phyloP scores from a whole-genome alignment of 2,888 invertebrate species.

The Oligia latruncula region DNA sequence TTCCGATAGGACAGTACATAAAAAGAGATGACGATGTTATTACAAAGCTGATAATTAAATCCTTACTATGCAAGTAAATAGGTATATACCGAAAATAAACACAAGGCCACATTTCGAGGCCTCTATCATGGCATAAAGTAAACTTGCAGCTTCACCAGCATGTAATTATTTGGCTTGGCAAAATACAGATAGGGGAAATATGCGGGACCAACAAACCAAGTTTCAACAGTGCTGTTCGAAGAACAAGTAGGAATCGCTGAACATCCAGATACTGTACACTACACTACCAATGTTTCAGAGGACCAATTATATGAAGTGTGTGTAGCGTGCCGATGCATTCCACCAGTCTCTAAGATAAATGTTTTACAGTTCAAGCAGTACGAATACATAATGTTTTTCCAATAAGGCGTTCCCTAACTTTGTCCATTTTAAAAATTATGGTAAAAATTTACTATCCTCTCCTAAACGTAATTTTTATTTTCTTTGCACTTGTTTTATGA shows the following conservation, averaged over 20 bases:
- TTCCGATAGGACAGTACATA: neutral
- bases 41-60: neutral
- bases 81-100: neutral
- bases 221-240: conserved; percentile 11
- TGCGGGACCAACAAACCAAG: conserved; percentile 33
- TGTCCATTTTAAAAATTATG: no score
- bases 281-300: neutral
- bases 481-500: no score
- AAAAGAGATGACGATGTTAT: neutral
- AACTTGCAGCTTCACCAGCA: conserved; percentile 18
- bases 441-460: no score
- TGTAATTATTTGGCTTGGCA: conserved; percentile 30
- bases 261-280: neutral
- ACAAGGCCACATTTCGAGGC: neutral
- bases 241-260: conserved; percentile 1
- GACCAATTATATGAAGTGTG: neutral
- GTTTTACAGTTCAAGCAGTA: no score
- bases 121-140: neutral
- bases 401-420: no score
- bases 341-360: no score
- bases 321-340: no score
- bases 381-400: no score
- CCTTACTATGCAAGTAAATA: neutral
- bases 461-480: no score
- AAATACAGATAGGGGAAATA: conserved; percentile 14